Base-by-base conservation (phyloP, 2,113 vertebrate genomes). In the Turnix velox region DNA sequence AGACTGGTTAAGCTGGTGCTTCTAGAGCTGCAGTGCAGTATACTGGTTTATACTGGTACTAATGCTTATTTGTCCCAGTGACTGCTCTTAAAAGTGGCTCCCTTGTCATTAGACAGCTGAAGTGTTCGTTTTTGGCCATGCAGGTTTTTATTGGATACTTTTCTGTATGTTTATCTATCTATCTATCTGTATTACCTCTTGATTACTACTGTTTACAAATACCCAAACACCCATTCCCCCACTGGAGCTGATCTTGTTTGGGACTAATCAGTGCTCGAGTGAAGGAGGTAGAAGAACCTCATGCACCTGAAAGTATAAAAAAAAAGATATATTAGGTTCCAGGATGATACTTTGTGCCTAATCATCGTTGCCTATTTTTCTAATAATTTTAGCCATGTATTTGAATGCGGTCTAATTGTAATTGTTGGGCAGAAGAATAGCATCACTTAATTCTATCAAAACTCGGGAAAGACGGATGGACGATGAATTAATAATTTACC, bases 401-500 rank as follows among this genome's bases (percentile, higher is more conserved):
- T 52, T 51, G 95, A 94, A 94, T 57, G 95, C 94, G 92, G 98
- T 98, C 68, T 98, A 97, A 97, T 98, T 98, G 98, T 99, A 98
- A 98, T 98, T 98, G 98, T 98, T 98, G 98, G 93, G 97, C 97
- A 97, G 98, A 98, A 98, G 97, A 98, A 98, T 98, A 97, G 94
- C 49, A 96, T 97, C 73, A 27, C 92, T 97, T 98, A 98, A 98
- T 98, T 98, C 97, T 95, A 97, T 98, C 97, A 95, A 95, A 97
- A 97, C 97, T 94, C 93, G 54, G 89, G 93, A 94, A 96, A 97
- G 97, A 98, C 98, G 97, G 97, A 98, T 98, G 98, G 97, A 98
- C 98, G 98, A 97, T 87, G 96, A 96, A 98, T 99, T 98, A 99
- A 99, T 99, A 98, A 99, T 99, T 99, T 97, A 99, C 98, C 90